These are phyloP conservation scores for Magallana angulata DNA, from an alignment of 1,140 invertebrate genomes.

Conservation along the genomic window DNA sequence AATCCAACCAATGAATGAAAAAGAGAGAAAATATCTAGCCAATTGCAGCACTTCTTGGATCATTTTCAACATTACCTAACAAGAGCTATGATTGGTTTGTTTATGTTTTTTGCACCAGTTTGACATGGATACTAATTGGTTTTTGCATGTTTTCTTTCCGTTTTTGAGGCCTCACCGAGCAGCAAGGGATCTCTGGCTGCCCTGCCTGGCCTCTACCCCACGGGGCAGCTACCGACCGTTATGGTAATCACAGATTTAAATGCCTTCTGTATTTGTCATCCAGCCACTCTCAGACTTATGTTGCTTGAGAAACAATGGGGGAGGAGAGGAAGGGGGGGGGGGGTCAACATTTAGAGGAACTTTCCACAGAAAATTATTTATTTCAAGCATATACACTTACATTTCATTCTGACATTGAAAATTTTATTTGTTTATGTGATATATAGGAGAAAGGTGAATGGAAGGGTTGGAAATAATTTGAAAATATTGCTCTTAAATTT, in stretches of 20 bases:
- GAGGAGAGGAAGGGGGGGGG: background rate
- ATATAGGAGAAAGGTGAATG: too few relatives aligned
- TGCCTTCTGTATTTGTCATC: conserved; percentile 44
- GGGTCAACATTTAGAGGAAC: background rate
- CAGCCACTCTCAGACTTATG: conserved; percentile 17
- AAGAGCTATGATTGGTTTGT: conserved; percentile 49
- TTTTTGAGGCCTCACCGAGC: conserved; percentile 67
- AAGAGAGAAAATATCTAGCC: background rate
- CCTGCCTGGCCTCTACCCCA: conserved; percentile 84
- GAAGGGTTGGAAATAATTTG: too few relatives aligned
- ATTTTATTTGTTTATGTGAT: too few relatives aligned
- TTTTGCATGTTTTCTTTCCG: conserved; percentile 75
- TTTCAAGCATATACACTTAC: too few relatives aligned
- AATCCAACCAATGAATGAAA: too few relatives aligned
- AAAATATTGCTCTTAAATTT: too few relatives aligned
- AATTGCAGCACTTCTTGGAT: background rate
- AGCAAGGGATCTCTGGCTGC: conserved; percentile 80
- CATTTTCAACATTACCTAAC: conserved; percentile 45
- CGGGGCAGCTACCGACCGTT: conserved; percentile 67
- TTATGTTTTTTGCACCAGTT: conserved; percentile 35
- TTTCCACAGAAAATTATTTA: too few relatives aligned
- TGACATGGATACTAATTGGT: conserved; percentile 69
- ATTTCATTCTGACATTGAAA: too few relatives aligned
- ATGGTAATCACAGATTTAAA: conserved; percentile 7
- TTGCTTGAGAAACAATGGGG: background rate